Base-by-base conservation (phyloP, 2,113 vertebrate genomes). In the Oplegnathus fasciatus region DNA sequence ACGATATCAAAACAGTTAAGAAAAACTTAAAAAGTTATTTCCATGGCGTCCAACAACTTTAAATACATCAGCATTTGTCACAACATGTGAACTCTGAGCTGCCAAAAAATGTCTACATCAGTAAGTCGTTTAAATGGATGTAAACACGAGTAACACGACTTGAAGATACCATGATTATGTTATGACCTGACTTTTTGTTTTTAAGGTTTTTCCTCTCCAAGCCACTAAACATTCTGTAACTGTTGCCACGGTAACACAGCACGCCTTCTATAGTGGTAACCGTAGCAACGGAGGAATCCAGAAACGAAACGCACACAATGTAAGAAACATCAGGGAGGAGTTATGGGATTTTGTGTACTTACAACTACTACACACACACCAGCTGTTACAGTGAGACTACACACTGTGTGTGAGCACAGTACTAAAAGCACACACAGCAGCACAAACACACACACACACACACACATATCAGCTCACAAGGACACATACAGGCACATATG, bases 331-430 rank as follows among this genome's bases (percentile, higher is more conserved):
- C 18, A 40, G 66, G 4, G 32, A 72, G 67, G 40, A 71, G 83
- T 80, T 72, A 58, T 57, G 32, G 20, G 32, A 24, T 11, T 24
- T 10, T 65, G 11, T n/a, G 34, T 13, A 5, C n/a, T n/a, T n/a
- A n/a, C 34, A 11, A 20, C 42, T 30, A 34, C 44, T n/a, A 82
- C 57, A 82, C 42, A 75, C 61, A 80, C 57, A 84, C 44, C 90
- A 92, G 88, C 87, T 86, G 90, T 83, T 87, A 67, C 88, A 67
- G 40, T n/a, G 58, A 68, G 57, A 32, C 11, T 5, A 57, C 66
- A 42, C 42, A 75, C 58, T 15, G 14, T 3, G 15, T 48, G 44
- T 15, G 1, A 0, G 3, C 44, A 46, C 44, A 15, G 44, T 46
- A 46, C 11, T 14, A 9, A 42, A 42, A 9, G 10, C 34, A 37